These are phyloP conservation scores for Anguilla megastoma DNA, from an alignment of 2,797 vertebrate species.

Conservation along the genomic window DNA sequence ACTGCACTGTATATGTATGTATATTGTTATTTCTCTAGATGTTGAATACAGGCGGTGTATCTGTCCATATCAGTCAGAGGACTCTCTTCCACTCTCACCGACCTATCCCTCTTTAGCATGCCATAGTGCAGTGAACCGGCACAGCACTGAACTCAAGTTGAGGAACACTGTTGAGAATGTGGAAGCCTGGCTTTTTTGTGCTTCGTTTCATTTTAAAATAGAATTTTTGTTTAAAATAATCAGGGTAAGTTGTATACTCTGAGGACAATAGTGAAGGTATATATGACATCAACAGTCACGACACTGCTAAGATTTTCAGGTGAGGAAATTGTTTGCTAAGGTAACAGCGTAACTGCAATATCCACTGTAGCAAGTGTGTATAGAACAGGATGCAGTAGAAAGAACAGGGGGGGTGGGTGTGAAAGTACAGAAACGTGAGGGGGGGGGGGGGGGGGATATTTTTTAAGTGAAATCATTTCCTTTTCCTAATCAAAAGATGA, in stretches of 20 bases:
- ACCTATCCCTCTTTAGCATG: constrained; percentile 82
- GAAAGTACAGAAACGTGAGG: constrained; percentile 33
- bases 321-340: constrained; percentile 80
- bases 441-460: constrained; percentile 72
- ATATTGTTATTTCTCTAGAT: constrained; percentile 47
- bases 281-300: constrained; percentile 76
- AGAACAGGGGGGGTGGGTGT: neutral
- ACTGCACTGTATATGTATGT: constrained; percentile 54
- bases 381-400: constrained; percentile 53
- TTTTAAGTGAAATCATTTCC: constrained; percentile 91
- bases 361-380: constrained; percentile 77
- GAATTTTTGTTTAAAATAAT: constrained; percentile 78
- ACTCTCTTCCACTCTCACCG: constrained; percentile 63
- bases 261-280: constrained; percentile 78
- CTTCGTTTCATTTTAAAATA: constrained; percentile 81
- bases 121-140: constrained; percentile 81
- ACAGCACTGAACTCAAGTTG: constrained; percentile 78
- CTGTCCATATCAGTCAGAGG: constrained; percentile 53
- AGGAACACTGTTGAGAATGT: constrained; percentile 85
- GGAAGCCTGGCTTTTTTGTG: constrained; percentile 80
- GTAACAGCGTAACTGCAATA: constrained; percentile 76
- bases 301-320: constrained; percentile 81
- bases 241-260: constrained; percentile 80
- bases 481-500: constrained; percentile 91
- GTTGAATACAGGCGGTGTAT: constrained; percentile 58